Conservation (phyloP, 2,888 invertebrate genomes). For the Plebejus anna region DNA sequence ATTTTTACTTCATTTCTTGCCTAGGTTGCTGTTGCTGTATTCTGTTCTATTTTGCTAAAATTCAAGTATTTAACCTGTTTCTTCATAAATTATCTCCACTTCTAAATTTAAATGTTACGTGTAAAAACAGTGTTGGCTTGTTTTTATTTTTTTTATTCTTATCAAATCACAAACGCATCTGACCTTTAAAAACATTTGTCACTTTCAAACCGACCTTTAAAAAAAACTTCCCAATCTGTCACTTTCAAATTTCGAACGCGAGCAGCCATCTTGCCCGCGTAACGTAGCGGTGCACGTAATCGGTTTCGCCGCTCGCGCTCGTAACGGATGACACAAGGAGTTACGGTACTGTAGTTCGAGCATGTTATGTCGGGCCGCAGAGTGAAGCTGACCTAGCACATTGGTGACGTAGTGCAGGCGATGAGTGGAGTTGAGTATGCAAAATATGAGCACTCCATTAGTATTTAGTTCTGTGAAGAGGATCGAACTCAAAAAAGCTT, state of each 20-base stretch:
- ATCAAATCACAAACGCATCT: not conserved
- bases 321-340: slow-evolving; percentile 75
- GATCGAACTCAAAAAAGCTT: no score
- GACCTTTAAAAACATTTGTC: not conserved
- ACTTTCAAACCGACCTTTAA: not conserved
- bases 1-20: not conserved
- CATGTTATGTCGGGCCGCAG: no score
- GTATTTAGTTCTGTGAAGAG: no score
- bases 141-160: not conserved
- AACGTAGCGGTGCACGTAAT: slow-evolving; percentile 71
- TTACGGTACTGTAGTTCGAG: slow-evolving; percentile 56
- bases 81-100: no score
- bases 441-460: no score
- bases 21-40: not conserved
- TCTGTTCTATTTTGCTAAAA: no score
- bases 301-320: slow-evolving; percentile 67
- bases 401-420: no score
- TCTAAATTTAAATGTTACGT: no score
- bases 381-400: no score
- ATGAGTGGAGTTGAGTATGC: no score
- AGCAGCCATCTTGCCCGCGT: slow-evolving; percentile 40
- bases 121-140: no score
- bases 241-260: slow-evolving; percentile 25
- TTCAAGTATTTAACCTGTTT: no score
- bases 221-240: not conserved